phyloP scores from a whole-genome alignment of 2,888 invertebrate species.

The Sphaerophoria taeniata region DNA sequence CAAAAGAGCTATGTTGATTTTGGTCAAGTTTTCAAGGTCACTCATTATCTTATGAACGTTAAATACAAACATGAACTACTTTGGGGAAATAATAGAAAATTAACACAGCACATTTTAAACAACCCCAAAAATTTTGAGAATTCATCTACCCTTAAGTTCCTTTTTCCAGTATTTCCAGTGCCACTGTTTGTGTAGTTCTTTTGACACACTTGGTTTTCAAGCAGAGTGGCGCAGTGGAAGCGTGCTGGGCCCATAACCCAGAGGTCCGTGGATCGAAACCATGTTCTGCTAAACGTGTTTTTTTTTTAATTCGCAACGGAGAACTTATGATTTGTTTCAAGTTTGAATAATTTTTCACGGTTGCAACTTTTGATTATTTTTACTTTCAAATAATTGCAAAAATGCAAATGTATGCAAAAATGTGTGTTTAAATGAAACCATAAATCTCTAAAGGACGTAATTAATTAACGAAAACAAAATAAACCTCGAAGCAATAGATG shows the following conservation, averaged over 20 bases:
- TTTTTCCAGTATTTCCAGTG: not conserved
- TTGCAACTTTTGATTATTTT: not conserved
- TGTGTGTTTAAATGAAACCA: not conserved
- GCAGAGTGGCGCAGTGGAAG: slow-evolving; percentile 90
- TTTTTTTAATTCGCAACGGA: not conserved
- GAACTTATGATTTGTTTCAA: not conserved
- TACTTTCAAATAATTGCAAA: not conserved
- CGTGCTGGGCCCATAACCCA: slow-evolving; percentile 88
- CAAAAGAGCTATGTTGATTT: too few species aligned
- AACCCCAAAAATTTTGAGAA: too few species aligned
- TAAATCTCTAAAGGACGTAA: not conserved
- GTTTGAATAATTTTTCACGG: too few species aligned
- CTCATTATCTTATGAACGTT: too few species aligned
- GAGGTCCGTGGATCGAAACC: slow-evolving; percentile 79
- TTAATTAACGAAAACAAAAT: not conserved
- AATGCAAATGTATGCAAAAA: not conserved
- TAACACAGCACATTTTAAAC: too few species aligned
- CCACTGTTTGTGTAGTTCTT: not conserved
- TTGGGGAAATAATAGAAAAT: too few species aligned
- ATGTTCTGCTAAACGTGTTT: slow-evolving; percentile 76
- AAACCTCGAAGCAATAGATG: not conserved
- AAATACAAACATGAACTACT: too few species aligned
- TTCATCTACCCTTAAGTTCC: too few species aligned
- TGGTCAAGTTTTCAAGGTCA: too few species aligned
- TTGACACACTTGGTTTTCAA: slow-evolving; percentile 74